Percentiles rank a stretch among this genome's conserved stretches.
These are phyloP conservation scores for Papilio gigon DNA, from an alignment of 2,888 invertebrate genomes.

Conservation along the genomic window DNA sequence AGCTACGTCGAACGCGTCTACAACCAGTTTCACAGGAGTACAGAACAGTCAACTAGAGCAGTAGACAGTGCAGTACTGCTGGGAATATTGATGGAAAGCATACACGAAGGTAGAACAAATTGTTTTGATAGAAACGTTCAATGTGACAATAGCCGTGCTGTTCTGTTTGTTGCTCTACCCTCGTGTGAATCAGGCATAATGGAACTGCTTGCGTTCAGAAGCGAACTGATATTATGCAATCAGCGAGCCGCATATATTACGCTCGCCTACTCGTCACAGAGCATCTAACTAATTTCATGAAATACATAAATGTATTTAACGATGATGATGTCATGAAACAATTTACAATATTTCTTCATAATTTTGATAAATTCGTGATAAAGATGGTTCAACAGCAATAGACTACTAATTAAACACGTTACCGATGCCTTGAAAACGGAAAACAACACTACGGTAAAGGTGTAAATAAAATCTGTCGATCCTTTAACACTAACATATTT, in stretches of 20 bases:
- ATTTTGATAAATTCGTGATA: too few relatives aligned
- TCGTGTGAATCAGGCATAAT: constrained; percentile 16
- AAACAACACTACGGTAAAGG: too few relatives aligned
- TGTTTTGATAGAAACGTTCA: too few relatives aligned
- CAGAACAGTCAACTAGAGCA: not conserved
- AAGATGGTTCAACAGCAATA: too few relatives aligned
- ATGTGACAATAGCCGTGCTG: not conserved
- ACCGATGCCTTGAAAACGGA: too few relatives aligned
- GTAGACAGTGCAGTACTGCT: not conserved
- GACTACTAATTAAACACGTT: too few relatives aligned
- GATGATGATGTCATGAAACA: not conserved
- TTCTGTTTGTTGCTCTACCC: not conserved
- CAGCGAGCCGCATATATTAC: constrained; percentile 31
- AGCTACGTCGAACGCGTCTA: not conserved
- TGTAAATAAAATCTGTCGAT: too few relatives aligned
- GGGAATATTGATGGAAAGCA: not conserved
- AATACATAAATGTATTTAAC: too few relatives aligned
- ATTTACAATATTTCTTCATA: too few relatives aligned
- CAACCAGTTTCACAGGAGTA: not conserved
- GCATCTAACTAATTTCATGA: constrained; percentile 3
- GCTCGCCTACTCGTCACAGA: constrained; percentile 16
- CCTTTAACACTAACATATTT: not conserved
- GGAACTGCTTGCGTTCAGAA: constrained; percentile 33
- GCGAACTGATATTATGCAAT: constrained; percentile 39
- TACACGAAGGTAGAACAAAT: not conserved